A percentile compares a stretch with the other conserved stretches of the same genome.
Evolutionary conservation across 2,113 vertebrate genomes (phyloP).

Genomic region (Ictalurus furcatus): DNA sequence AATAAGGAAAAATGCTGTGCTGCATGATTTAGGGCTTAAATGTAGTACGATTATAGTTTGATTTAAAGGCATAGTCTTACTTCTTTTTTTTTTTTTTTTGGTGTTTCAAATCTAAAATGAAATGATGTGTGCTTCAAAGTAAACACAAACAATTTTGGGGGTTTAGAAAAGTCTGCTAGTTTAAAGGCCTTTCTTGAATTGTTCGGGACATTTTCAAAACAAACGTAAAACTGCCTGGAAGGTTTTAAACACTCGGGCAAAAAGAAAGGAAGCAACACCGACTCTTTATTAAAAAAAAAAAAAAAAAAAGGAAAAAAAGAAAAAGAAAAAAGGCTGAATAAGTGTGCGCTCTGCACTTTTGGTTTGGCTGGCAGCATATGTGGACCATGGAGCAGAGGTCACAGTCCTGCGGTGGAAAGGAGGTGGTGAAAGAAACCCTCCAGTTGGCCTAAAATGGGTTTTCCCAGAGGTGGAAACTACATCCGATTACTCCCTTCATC

Average conservation of each 20-base stretch:
- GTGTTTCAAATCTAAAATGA: slow-evolving; percentile 2
- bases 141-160: background rate
- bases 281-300: too few species aligned
- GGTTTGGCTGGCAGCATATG: slow-evolving; percentile 27
- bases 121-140: background rate
- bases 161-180: background rate
- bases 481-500: background rate
- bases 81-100: background rate
- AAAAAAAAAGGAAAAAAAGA: too few species aligned
- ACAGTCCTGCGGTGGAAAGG: slow-evolving; percentile 7
- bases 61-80: too few species aligned
- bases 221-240: background rate
- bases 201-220: background rate
- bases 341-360: background rate
- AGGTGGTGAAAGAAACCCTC: slow-evolving; percentile 12
- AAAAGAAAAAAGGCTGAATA: background rate
- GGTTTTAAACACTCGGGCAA: slow-evolving; percentile 6
- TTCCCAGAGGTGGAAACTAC: slow-evolving; percentile 22
- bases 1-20: background rate
- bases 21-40: background rate
- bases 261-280: background rate
- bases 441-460: slow-evolving; percentile 1
- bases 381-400: slow-evolving; percentile 18
- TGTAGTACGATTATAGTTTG: background rate
- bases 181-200: background rate